phyloP scores from a whole-genome alignment of 2,113 vertebrate species.

The Scatophagus argus region DNA sequence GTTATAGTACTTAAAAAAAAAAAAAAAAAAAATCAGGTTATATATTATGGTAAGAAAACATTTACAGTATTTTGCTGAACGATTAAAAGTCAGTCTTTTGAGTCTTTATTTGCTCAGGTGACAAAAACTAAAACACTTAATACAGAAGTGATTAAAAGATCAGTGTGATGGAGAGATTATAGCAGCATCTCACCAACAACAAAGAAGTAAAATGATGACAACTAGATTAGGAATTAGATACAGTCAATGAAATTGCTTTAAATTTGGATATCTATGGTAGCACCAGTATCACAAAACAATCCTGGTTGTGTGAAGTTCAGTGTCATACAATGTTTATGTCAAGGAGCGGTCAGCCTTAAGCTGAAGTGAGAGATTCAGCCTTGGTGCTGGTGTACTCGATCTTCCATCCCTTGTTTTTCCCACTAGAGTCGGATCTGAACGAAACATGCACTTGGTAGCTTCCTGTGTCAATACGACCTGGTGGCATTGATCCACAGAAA shows the following conservation, averaged over 20 bases:
- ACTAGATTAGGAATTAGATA: background rate
- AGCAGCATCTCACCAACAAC: background rate
- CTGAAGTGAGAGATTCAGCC: slow-evolving; percentile 9
- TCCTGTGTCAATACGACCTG: slow-evolving; percentile 82
- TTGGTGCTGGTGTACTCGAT: slow-evolving; percentile 83
- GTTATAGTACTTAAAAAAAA: background rate
- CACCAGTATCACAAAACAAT: background rate
- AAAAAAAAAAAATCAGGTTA: slow-evolving; percentile 4
- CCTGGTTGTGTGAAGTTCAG: background rate
- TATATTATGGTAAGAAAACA: background rate
- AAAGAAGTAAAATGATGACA: too few relatives aligned
- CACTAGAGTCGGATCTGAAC: slow-evolving; percentile 82
- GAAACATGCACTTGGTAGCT: slow-evolving; percentile 78
- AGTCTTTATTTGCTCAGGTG: slow-evolving; percentile 12
- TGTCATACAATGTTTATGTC: background rate
- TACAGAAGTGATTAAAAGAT: background rate
- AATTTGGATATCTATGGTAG: background rate
- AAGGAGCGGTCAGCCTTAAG: background rate
- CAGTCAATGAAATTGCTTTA: background rate
- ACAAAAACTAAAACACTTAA: background rate
- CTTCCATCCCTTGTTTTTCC: slow-evolving; percentile 87
- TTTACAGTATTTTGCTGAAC: background rate
- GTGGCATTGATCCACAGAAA: slow-evolving; percentile 83
- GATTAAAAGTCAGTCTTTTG: background rate
- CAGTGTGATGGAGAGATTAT: background rate